phyloP scores from a whole-genome alignment of 2,797 vertebrate genomes.

The Mus caroli region DNA sequence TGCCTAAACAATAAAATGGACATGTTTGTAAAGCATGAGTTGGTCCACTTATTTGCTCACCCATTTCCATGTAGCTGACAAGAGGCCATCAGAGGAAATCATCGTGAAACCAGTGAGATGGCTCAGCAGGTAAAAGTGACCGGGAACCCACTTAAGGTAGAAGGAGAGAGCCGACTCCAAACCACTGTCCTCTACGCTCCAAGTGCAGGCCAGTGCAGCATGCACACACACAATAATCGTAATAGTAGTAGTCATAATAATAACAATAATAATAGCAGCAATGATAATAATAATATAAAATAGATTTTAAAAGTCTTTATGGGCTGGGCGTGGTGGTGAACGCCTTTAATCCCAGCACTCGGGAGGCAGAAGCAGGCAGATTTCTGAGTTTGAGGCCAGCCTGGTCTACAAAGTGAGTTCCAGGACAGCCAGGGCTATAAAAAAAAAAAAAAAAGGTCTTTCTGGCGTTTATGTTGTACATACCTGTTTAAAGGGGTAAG shows the following conservation, averaged over 20 bases:
- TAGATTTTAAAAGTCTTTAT: not conserved
- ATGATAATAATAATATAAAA: not conserved
- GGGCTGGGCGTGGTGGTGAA: too few relatives aligned
- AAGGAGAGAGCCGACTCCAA: not conserved
- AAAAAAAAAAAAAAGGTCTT: not conserved
- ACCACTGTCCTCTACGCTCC: not conserved
- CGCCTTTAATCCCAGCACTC: too few relatives aligned
- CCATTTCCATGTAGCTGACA: not conserved
- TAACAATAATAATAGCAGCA: too few relatives aligned
- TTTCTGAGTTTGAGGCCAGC: too few relatives aligned
- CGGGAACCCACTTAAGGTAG: not conserved
- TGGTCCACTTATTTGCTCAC: conserved; percentile 74
- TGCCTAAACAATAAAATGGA: conserved; percentile 89
- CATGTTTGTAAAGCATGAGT: conserved; percentile 87
- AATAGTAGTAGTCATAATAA: too few relatives aligned
- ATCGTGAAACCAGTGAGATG: not conserved
- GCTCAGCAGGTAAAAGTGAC: not conserved
- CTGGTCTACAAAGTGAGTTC: too few relatives aligned
- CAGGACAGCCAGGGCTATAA: too few relatives aligned
- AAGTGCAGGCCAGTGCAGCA: not conserved
- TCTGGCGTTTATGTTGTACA: too few relatives aligned
- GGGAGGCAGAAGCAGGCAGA: too few relatives aligned
- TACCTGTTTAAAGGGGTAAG: not conserved
- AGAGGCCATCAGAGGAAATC: not conserved
- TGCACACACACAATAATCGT: not conserved